Evolutionary conservation across 1,140 invertebrate genomes (phyloP), one percentile per base, ranked within the genome.

Genomic region (Brachionus asplanchnoidis): DNA sequence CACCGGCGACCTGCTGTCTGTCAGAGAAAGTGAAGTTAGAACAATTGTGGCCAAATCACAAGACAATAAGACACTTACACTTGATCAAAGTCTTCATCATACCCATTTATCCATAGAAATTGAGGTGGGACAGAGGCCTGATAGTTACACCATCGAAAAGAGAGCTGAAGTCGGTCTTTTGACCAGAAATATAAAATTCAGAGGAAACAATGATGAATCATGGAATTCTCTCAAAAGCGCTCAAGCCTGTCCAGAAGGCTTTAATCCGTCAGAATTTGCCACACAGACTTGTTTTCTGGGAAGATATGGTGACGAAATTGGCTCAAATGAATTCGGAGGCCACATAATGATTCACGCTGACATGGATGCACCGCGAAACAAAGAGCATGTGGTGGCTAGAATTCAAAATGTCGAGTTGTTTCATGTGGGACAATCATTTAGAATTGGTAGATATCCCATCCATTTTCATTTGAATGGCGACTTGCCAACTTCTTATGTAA

Each of bases 391-490:
- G 5, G 9, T 85, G 1, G 66, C 56, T 1, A n/a, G 32, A 11
- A 56, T 46, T 53, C n/a, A 60, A 83, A 84, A 84, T 84, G 32
- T 84, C 20, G 80, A 84, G 42, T n/a, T 84, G 12, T 87, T 77
- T 14, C 85, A 87, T 84, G 87, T 86, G 23, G 89, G 89, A 1
- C 89, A 90, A 77, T 88, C 88, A 6, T 89, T 89, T 86, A 84
- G 89, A 36, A 85, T 89, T 6, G 89, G 89, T 3, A 83, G 89
- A 36, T 89, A 89, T 85, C 88, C 89, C 0, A 86, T 90, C n/a
- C 89, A 90, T 84, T 88, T 89, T 73, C 88, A 88, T 86, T 75
- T 88, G 26, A 88, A 88, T 80, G 88, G 89, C 8, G 83, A 87
- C 73, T 88, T 88, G 87, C 82, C 73, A 2, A 68, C 73, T 5